Evolutionary conservation across 2,888 invertebrate genomes (phyloP).

Genomic region (Cyclophora albipunctata): DNA sequence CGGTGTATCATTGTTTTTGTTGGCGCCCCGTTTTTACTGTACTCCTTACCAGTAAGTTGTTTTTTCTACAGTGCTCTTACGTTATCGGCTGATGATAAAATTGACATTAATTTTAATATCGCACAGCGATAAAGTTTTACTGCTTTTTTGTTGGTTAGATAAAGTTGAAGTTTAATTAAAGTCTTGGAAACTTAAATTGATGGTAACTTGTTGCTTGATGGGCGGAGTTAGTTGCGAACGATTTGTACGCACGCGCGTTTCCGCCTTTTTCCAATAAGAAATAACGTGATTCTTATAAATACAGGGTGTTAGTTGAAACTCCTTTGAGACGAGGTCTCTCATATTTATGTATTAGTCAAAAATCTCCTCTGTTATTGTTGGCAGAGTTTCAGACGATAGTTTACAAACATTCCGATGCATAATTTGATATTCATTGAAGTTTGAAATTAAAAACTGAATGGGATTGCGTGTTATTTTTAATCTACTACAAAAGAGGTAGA

Average conservation of each 20-base stretch:
- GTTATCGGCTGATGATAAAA: constrained; percentile 1
- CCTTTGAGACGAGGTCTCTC: no score
- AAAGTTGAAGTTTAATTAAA: constrained; percentile 3
- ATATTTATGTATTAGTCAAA: no score
- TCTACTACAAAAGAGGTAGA: no score
- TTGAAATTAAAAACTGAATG: no score
- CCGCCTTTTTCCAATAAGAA: constrained; percentile 19
- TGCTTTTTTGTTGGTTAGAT: not conserved
- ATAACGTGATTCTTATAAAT: not conserved
- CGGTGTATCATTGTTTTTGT: constrained; percentile 36
- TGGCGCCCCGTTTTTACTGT: constrained; percentile 17
- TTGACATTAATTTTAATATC: not conserved
- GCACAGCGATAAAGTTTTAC: constrained; percentile 5
- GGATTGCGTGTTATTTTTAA: no score
- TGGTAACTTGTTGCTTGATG: constrained; percentile 49
- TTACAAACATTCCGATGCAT: no score
- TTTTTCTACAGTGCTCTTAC: constrained; percentile 1
- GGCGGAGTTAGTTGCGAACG: constrained; percentile 43
- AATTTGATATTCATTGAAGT: no score
- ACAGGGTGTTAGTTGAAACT: not conserved
- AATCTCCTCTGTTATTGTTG: not conserved
- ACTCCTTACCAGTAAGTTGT: constrained; percentile 18
- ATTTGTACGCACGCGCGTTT: constrained; percentile 47
- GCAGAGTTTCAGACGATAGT: not conserved
- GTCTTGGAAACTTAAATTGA: constrained; percentile 3